Conservation (phyloP, 2,797 vertebrate species). For the Sebastes glaucus region DNA sequence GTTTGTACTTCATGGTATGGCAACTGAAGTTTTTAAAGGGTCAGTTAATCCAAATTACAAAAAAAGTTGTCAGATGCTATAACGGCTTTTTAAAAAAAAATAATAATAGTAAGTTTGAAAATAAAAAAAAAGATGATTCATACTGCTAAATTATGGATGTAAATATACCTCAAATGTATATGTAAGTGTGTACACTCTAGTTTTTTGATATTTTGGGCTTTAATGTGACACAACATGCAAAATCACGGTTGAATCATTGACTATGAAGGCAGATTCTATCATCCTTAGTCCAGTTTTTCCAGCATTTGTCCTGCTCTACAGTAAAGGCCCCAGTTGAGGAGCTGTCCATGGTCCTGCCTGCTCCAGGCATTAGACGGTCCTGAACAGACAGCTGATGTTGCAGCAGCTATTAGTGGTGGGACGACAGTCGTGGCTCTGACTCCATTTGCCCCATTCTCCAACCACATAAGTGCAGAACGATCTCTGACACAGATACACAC, state of each 20-base stretch:
- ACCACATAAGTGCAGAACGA: constrained; percentile 16
- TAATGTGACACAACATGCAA: background rate
- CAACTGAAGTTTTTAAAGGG: background rate
- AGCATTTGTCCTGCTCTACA: background rate
- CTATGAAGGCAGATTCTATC: background rate
- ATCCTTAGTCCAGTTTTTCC: background rate
- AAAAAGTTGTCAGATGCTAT: background rate
- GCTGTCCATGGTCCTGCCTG: constrained; percentile 53
- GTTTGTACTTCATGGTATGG: background rate
- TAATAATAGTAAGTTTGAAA: background rate
- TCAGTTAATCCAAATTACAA: background rate
- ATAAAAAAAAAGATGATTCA: background rate
- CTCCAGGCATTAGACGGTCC: background rate
- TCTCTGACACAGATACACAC: background rate
- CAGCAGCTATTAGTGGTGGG: constrained; percentile 27
- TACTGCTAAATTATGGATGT: background rate
- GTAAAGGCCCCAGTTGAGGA: background rate
- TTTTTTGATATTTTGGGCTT: background rate
- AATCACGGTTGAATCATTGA: background rate
- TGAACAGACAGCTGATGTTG: constrained; percentile 25
- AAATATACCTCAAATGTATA: background rate
- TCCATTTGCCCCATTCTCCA: constrained; percentile 28
- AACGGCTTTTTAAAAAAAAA: background rate
- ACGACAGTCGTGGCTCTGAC: constrained; percentile 9
- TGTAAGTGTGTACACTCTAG: background rate